These are phyloP conservation scores for Corvus hawaiiensis DNA, from an alignment of 2,113 vertebrate genomes.

Conservation along the genomic window DNA sequence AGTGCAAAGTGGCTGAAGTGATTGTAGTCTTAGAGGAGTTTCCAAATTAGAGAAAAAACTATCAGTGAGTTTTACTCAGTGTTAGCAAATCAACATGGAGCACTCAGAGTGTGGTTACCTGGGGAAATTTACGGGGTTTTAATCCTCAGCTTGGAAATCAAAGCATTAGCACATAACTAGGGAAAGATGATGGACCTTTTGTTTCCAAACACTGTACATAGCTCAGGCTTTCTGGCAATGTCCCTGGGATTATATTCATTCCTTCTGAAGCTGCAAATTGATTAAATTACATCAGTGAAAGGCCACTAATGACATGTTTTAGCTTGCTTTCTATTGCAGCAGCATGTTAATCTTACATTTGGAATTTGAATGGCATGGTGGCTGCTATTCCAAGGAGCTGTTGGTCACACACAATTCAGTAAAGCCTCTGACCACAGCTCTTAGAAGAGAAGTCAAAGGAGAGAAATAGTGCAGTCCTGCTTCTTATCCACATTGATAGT, in stretches of 20 bases:
- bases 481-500: neutral
- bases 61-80: neutral
- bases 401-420: neutral
- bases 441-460: neutral
- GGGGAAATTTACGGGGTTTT: neutral
- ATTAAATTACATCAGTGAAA: conserved; percentile 56
- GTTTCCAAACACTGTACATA: neutral
- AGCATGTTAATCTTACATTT: neutral
- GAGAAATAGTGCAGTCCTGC: neutral
- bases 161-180: neutral
- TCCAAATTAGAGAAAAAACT: neutral
- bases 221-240: neutral
- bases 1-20: neutral
- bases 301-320: conserved; percentile 45
- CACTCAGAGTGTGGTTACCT: neutral
- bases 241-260: conserved; percentile 4
- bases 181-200: neutral
- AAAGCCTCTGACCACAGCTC: neutral
- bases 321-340: neutral
- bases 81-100: neutral
- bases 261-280: conserved; percentile 41
- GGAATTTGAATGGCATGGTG: neutral
- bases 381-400: neutral
- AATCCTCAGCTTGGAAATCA: neutral
- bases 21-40: neutral